Conservation (phyloP, 2,888 invertebrate genomes). For the Malthinus seriepunctatus region DNA sequence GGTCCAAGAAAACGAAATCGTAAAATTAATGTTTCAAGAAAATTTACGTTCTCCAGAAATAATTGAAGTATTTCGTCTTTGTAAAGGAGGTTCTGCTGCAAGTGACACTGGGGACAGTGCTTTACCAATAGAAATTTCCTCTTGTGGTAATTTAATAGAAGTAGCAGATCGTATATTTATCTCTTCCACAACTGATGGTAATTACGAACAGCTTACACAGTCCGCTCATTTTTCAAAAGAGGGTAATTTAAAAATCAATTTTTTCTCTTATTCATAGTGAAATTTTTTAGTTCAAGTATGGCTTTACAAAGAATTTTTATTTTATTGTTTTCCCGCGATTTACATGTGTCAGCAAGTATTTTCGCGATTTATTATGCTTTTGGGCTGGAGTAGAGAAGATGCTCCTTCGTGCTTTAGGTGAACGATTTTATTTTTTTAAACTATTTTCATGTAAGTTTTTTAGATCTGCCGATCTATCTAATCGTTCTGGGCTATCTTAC, state of each 20-base stretch:
- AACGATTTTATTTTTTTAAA: neutral
- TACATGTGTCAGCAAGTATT: constrained; percentile 63
- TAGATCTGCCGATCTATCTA: constrained; percentile 62
- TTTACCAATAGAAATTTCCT: constrained; percentile 35
- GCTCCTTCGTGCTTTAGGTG: constrained; percentile 58
- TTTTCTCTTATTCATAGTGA: constrained; percentile 6
- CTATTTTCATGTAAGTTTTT: neutral
- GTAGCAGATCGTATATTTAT: constrained; percentile 42
- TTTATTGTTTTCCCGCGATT: constrained; percentile 60
- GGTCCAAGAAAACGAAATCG: constrained; percentile 43
- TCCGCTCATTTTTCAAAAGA: constrained; percentile 43
- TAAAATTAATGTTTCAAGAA: constrained; percentile 34
- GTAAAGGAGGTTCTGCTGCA: constrained; percentile 6
- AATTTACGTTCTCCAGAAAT: constrained; percentile 46
- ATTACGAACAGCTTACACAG: constrained; percentile 43
- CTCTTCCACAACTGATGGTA: constrained; percentile 33
- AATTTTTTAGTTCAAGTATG: constrained; percentile 60
- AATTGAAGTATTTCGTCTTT: constrained; percentile 36
- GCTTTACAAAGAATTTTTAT: constrained; percentile 61
- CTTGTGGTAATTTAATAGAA: constrained; percentile 42
- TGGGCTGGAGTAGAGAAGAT: constrained; percentile 60
- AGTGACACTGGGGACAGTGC: neutral
- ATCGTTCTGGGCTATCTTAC: constrained; percentile 60
- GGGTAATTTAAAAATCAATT: constrained; percentile 28
- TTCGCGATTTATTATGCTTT: constrained; percentile 58